Percentiles rank a stretch among this genome's conserved stretches.
These are phyloP conservation scores for Anas bahamensis DNA, from an alignment of 2,797 vertebrate genomes.

Conservation along the genomic window DNA sequence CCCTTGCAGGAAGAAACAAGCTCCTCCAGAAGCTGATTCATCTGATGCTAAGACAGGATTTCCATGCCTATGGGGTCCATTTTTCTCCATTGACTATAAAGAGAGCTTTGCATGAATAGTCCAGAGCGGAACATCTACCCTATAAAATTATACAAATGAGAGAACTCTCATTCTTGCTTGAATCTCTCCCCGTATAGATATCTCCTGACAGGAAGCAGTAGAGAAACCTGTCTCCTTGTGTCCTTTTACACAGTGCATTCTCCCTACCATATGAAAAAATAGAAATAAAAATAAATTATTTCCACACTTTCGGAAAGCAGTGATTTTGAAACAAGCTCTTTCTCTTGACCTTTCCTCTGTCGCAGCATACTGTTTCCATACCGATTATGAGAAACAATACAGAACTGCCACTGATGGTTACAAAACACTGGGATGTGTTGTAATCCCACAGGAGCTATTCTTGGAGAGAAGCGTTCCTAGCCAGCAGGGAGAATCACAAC, in stretches of 20 bases:
- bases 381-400: not conserved
- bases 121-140: not conserved
- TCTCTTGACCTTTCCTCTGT: conserved; percentile 3
- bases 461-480: not conserved
- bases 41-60: not conserved
- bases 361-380: not conserved
- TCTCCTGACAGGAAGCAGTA: not conserved
- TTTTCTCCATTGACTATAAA: not conserved
- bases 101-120: not conserved
- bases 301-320: not conserved
- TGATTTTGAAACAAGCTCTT: conserved; percentile 9
- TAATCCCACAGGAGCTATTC: not conserved
- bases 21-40: not conserved
- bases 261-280: not conserved
- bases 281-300: not conserved
- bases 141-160: not conserved
- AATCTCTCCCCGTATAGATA: not conserved
- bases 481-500: not conserved
- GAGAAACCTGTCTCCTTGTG: not conserved
- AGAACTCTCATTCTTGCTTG: not conserved
- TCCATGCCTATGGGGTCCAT: not conserved
- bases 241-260: not conserved
- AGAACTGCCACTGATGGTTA: not conserved
- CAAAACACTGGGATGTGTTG: not conserved
- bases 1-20: not conserved